A percentile compares a stretch with the other conserved stretches of the same genome.
phyloP scores from a whole-genome alignment of 2,797 vertebrate genomes.

The Catharus ustulatus region DNA sequence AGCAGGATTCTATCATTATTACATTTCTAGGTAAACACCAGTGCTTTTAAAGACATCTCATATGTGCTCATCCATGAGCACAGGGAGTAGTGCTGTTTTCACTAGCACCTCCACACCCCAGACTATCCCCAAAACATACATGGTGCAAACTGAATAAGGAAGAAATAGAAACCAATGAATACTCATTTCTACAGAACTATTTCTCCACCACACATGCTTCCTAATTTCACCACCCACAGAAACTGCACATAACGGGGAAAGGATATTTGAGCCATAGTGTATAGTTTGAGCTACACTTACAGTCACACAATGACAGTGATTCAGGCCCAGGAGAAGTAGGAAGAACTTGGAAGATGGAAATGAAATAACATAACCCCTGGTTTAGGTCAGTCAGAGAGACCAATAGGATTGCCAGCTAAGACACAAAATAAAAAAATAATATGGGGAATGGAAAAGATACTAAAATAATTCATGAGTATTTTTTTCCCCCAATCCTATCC shows the following conservation, averaged over 20 bases:
- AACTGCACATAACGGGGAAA: background rate
- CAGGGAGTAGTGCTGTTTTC: background rate
- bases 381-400: background rate
- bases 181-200: background rate
- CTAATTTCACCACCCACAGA: background rate
- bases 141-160: background rate
- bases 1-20: background rate
- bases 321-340: background rate
- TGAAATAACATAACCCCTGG: background rate
- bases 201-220: background rate
- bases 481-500: background rate
- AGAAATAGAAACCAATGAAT: background rate
- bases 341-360: background rate
- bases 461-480: background rate
- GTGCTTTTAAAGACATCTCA: background rate
- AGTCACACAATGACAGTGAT: background rate
- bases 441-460: rapidly evolving
- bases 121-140: background rate
- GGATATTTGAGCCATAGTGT: background rate
- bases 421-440: background rate
- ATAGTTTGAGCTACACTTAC: background rate
- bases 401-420: background rate
- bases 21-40: background rate
- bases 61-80: rapidly evolving
- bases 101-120: background rate